A percentile compares a stretch with the other conserved stretches of the same genome.
phyloP scores from a whole-genome alignment of 2,888 invertebrate species.

The Sinhomidia bicolor region DNA sequence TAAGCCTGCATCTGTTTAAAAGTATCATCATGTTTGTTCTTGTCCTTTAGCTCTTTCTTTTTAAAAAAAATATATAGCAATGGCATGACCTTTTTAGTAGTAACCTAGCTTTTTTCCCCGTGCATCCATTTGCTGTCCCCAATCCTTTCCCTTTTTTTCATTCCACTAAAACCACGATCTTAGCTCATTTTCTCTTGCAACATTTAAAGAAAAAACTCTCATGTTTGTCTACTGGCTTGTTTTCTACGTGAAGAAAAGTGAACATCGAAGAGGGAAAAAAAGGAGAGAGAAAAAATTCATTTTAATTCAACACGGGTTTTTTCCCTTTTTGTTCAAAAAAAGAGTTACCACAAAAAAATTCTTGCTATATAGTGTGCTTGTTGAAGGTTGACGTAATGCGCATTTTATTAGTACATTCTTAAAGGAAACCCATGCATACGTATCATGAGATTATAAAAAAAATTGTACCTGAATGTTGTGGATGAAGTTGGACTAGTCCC shows the following conservation, averaged over 20 bases:
- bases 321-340: conserved; percentile 10
- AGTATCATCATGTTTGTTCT: background rate
- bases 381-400: background rate
- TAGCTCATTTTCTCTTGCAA: background rate
- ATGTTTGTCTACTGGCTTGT: background rate
- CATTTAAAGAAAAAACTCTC: background rate
- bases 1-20: background rate
- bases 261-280: no score
- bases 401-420: background rate
- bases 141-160: background rate
- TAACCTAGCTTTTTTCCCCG: no score
- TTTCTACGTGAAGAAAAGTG: background rate
- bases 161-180: background rate
- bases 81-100: conserved; percentile 21
- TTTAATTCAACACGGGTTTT: conserved; percentile 52
- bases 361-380: background rate
- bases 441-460: no score
- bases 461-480: conserved; percentile 52
- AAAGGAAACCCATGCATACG: no score
- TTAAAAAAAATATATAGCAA: conserved; percentile 10
- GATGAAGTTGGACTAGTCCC: conserved; percentile 37
- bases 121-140: background rate
- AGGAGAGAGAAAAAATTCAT: conserved; percentile 45
- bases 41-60: background rate
- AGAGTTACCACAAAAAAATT: background rate